These are phyloP conservation scores for Euclidia mi DNA, from an alignment of 2,888 invertebrate species.

Conservation along the genomic window DNA sequence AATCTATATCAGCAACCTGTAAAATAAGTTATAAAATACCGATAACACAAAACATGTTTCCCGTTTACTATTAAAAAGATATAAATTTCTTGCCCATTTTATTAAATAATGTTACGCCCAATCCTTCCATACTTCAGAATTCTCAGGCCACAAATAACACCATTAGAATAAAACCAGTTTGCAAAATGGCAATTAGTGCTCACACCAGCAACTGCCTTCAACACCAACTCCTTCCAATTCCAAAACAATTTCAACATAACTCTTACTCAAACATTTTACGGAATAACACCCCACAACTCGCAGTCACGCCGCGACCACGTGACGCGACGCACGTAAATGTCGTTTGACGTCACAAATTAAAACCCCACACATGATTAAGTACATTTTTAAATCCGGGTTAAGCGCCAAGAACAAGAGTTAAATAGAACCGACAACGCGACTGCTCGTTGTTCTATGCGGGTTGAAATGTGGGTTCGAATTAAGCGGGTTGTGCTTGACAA, in stretches of 20 bases:
- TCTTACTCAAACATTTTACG: slow-evolving; percentile 2
- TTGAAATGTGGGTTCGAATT: neutral
- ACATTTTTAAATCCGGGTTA: slow-evolving; percentile 46
- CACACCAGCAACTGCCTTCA: neutral
- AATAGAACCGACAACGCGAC: slow-evolving; percentile 6
- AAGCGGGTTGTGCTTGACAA: too few relatives aligned
- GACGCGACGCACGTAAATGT: slow-evolving; percentile 29
- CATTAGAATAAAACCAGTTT: too few relatives aligned
- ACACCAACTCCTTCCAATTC: too few relatives aligned
- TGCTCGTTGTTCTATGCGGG: neutral
- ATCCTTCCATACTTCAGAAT: too few relatives aligned
- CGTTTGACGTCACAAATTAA: slow-evolving; percentile 48
- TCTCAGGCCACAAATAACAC: too few relatives aligned
- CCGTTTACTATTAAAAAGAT: too few relatives aligned
- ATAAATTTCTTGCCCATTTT: too few relatives aligned
- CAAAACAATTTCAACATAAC: slow-evolving; percentile 15
- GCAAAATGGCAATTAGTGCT: too few relatives aligned
- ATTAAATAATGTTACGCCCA: too few relatives aligned
- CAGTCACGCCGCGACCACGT: slow-evolving; percentile 13
- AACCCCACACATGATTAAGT: slow-evolving; percentile 46
- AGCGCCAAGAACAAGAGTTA: slow-evolving; percentile 10
- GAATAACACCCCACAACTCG: slow-evolving; percentile 1
- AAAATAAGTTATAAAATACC: too few relatives aligned
- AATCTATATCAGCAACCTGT: too few relatives aligned
- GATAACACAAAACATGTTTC: too few relatives aligned